These are phyloP conservation scores for Lethrus apterus DNA, from an alignment of 1,140 invertebrate genomes.

Conservation along the genomic window DNA sequence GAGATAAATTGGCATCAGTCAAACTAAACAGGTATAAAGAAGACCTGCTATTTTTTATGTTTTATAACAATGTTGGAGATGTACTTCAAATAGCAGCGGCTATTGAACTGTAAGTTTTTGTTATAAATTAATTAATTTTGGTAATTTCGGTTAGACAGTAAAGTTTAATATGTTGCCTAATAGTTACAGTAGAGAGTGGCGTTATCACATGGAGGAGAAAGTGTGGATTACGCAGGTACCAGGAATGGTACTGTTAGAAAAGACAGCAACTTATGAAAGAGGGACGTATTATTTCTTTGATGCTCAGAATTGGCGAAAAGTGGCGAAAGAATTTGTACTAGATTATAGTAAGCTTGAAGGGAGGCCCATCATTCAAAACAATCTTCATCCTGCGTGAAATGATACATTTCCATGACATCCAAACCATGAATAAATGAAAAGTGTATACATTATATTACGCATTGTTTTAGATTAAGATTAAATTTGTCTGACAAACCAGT, in stretches of 20 bases:
- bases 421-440: conserved; percentile 42
- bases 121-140: conserved; percentile 11
- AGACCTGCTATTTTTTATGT: conserved; percentile 98
- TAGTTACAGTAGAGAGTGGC: conserved; percentile 95
- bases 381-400: conserved; percentile 24
- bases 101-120: conserved; percentile 81
- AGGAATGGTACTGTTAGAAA: conserved; percentile 84
- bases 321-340: conserved; percentile 92
- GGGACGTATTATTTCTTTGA: conserved; percentile 99
- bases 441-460: conserved; percentile 37
- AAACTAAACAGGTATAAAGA: conserved; percentile 96
- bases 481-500: conserved; percentile 22
- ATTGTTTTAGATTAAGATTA: conserved; percentile 16
- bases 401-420: conserved; percentile 29
- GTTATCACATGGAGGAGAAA: conserved; percentile 98
- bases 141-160: not conserved
- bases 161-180: conserved; percentile 19
- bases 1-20: conserved; percentile 90
- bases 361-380: conserved; percentile 52
- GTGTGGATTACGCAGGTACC: conserved; percentile 98
- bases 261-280: conserved; percentile 90
- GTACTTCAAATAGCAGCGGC: conserved; percentile 94
- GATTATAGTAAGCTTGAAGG: conserved; percentile 97
- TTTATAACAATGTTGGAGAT: conserved; percentile 98
- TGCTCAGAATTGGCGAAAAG: conserved; percentile 92